These are phyloP conservation scores for Bellardia bayeri DNA, from an alignment of 2,888 invertebrate species.

Conservation along the genomic window DNA sequence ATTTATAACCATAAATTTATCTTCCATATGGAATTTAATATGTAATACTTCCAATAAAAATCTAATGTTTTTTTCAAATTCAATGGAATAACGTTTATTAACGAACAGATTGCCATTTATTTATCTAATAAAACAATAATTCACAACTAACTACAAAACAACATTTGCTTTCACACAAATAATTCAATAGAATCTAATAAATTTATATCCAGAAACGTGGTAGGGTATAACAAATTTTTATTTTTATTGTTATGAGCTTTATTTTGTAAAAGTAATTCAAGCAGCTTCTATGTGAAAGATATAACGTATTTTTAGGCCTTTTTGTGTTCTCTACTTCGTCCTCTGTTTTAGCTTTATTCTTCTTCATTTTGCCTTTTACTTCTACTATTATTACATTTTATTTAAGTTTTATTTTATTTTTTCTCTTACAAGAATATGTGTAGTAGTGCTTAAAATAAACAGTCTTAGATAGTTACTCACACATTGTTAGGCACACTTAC, in stretches of 20 bases:
- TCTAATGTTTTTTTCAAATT: background rate
- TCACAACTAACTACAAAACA: constrained; percentile 9
- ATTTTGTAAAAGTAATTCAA: constrained; percentile 37
- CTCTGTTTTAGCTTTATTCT: constrained; percentile 38
- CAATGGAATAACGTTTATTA: constrained; percentile 8
- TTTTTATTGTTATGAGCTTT: constrained; percentile 14
- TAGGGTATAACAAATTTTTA: constrained; percentile 31
- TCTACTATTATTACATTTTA: constrained; percentile 48
- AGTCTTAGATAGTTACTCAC: constrained; percentile 24
- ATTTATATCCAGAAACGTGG: background rate
- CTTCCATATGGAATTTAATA: background rate
- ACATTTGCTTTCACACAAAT: constrained; percentile 16
- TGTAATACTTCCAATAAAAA: constrained; percentile 1
- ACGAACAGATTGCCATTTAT: constrained; percentile 20
- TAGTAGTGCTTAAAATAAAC: constrained; percentile 32
- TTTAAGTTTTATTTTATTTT: constrained; percentile 39
- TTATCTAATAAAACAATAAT: constrained; percentile 22
- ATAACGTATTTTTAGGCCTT: background rate
- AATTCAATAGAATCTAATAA: constrained; percentile 13
- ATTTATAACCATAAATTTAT: background rate
- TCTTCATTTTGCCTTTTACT: constrained; percentile 40
- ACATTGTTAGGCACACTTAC: constrained; percentile 7
- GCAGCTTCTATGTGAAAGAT: constrained; percentile 10
- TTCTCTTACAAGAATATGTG: constrained; percentile 9
- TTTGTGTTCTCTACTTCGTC: constrained; percentile 26